Evolutionary conservation across 2,797 vertebrate species (phyloP).

Genomic region (Tolypeutes matacus): DNA sequence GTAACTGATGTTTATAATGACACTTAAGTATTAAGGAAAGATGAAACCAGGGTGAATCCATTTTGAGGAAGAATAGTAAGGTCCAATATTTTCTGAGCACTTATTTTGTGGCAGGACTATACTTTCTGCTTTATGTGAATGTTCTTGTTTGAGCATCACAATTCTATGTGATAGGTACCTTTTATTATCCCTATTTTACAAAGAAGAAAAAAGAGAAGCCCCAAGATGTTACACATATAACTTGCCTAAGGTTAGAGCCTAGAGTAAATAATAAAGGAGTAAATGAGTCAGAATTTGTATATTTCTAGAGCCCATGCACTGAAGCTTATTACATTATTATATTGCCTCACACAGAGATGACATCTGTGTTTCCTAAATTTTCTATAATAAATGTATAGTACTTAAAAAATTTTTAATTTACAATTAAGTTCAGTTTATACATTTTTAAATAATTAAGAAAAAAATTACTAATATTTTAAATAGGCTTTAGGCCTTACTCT

Average conservation of each 20-base stretch:
- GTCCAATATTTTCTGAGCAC: background rate
- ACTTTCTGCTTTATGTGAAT: background rate
- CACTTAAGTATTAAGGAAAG: background rate
- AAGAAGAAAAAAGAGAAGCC: background rate
- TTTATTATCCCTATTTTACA: background rate
- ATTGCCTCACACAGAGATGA: background rate
- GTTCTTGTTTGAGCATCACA: background rate
- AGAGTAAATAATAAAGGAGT: background rate
- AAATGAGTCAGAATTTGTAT: background rate
- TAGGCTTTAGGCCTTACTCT: background rate
- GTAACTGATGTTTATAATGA: background rate
- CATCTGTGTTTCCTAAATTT: background rate
- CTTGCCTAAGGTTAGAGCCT: background rate
- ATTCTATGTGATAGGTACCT: background rate
- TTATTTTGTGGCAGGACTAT: background rate
- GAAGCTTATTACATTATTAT: background rate
- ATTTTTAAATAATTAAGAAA: background rate
- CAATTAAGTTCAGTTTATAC: background rate
- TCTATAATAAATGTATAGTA: background rate
- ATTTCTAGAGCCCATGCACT: background rate
- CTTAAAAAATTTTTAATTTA: background rate
- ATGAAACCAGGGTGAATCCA: background rate
- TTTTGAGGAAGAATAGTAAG: background rate
- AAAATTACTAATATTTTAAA: background rate
- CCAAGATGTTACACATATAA: background rate